These are phyloP conservation scores for Saccostrea echinata DNA, from an alignment of 1,140 invertebrate species.

Conservation along the genomic window DNA sequence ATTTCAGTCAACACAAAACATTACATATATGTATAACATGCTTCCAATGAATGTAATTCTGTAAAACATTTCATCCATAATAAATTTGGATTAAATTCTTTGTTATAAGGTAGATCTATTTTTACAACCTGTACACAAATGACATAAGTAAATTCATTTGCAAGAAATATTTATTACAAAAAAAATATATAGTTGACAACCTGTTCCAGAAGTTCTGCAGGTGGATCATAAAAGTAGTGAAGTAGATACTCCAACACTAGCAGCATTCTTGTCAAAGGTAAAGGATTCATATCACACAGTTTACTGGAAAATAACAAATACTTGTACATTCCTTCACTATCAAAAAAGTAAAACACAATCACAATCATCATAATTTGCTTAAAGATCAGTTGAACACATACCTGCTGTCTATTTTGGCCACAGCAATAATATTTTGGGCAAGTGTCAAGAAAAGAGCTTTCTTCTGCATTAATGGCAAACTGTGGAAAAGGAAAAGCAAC, in stretches of 20 bases:
- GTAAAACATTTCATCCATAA: too few relatives aligned
- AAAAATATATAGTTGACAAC: conserved; percentile 66
- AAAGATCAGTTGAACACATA: not conserved
- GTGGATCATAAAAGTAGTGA: conserved; percentile 93
- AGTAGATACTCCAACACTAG: conserved; percentile 97
- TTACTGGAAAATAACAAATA: conserved; percentile 62
- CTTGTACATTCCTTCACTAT: not conserved
- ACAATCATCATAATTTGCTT: not conserved
- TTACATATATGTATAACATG: not conserved
- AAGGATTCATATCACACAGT: conserved; percentile 81
- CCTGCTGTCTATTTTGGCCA: conserved; percentile 46
- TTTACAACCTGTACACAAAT: too few relatives aligned
- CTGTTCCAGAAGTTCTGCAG: conserved; percentile 81
- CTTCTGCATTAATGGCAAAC: conserved; percentile 96
- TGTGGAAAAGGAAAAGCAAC: conserved; percentile 95
- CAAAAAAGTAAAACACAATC: too few relatives aligned
- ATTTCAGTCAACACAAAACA: not conserved
- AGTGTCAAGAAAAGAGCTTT: conserved; percentile 91
- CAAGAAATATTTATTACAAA: not conserved
- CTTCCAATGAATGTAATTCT: not conserved
- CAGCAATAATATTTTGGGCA: conserved; percentile 74
- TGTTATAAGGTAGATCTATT: too few relatives aligned
- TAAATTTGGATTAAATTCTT: too few relatives aligned
- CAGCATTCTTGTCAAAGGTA: conserved; percentile 90
- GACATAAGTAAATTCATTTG: not conserved